phyloP scores from a whole-genome alignment of 2,888 invertebrate genomes.

The Rhopalosiphum nymphaeae region DNA sequence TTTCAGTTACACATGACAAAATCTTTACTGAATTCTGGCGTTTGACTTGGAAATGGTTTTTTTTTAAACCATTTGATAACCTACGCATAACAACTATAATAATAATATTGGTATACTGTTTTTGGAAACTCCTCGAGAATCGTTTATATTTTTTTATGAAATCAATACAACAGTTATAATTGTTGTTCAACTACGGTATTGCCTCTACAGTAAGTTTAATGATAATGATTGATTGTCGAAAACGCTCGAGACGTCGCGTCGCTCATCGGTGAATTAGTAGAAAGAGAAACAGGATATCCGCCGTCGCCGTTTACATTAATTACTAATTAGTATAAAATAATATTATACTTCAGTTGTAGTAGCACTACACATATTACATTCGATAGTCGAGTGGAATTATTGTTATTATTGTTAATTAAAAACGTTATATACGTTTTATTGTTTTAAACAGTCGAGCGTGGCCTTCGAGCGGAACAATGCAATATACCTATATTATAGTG shows the following conservation, averaged over 20 bases:
- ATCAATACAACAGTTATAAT: neutral
- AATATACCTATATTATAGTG: neutral
- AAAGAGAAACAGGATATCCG: neutral
- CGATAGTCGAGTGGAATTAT: neutral
- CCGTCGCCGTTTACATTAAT: neutral
- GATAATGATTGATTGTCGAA: neutral
- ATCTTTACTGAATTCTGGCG: neutral
- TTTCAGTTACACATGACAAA: neutral
- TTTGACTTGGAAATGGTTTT: neutral
- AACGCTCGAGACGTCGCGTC: neutral
- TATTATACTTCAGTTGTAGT: neutral
- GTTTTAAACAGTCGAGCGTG: neutral
- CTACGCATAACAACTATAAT: neutral
- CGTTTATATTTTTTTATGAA: neutral
- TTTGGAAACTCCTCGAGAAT: neutral
- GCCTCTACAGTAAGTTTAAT: neutral
- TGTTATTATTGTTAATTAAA: neutral
- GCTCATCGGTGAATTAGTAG: neutral
- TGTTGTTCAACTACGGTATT: neutral
- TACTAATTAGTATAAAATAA: neutral
- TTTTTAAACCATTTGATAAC: neutral
- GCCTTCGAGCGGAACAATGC: too few species aligned
- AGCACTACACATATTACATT: neutral
- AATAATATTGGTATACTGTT: neutral
- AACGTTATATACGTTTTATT: neutral